Percentiles rank a stretch among this genome's conserved stretches.
phyloP scores from a whole-genome alignment of 35 echinoderm and acorn worm species.

The Chiridota heheva region DNA sequence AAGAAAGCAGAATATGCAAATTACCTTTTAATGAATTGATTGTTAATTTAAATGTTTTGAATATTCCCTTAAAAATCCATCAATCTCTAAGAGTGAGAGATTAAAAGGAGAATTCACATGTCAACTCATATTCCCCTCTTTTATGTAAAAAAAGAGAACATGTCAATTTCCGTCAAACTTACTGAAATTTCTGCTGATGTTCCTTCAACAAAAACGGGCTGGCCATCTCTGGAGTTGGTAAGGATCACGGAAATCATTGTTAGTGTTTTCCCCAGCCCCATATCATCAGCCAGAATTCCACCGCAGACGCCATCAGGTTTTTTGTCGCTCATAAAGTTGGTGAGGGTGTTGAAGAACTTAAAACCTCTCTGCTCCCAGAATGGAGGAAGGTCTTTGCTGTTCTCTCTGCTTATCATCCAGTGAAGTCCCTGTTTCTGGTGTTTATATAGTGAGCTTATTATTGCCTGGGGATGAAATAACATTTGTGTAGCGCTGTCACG shows the following conservation, averaged over 20 bases:
- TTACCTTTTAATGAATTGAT: too few relatives aligned
- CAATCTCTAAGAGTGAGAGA: too few relatives aligned
- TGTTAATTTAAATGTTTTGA: too few relatives aligned
- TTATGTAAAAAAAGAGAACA: too few relatives aligned
- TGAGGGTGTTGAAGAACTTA: constrained; percentile 67
- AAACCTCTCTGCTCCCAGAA: constrained; percentile 59
- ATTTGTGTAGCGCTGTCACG: background rate
- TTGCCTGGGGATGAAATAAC: constrained; percentile 39
- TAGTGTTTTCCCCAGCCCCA: constrained; percentile 87
- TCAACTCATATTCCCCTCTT: too few relatives aligned
- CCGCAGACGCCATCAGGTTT: constrained; percentile 64
- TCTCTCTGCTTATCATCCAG: constrained; percentile 80
- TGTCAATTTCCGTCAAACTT: too few relatives aligned
- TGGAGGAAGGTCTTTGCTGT: constrained; percentile 53
- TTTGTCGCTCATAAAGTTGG: constrained; percentile 65
- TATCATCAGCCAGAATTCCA: constrained; percentile 86
- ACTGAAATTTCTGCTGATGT: too few relatives aligned
- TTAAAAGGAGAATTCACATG: too few relatives aligned
- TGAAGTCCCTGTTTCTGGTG: constrained; percentile 91
- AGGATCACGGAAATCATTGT: constrained; percentile 68
- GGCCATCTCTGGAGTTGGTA: background rate
- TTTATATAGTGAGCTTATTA: constrained; percentile 59
- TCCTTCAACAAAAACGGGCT: constrained; percentile 18
- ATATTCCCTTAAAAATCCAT: too few relatives aligned
- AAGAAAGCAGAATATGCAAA: too few relatives aligned